Evolutionary conservation across 2,888 invertebrate species (phyloP).

Genomic region (Mimas tiliae): DNA sequence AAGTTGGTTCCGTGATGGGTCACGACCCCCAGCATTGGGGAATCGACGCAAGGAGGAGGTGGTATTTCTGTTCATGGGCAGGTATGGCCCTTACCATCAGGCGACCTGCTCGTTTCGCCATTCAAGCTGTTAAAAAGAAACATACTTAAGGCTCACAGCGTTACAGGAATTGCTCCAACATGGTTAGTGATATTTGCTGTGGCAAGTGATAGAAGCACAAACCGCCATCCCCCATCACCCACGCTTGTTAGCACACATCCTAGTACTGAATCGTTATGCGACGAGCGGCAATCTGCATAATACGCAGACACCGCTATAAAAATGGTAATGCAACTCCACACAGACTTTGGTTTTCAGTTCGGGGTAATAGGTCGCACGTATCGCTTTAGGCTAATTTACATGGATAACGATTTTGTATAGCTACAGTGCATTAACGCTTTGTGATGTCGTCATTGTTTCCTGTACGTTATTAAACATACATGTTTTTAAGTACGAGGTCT

Average conservation of each 20-base stretch:
- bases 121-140: no score
- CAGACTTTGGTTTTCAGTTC: constrained; percentile 55
- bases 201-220: no score
- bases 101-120: no score
- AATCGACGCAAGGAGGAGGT: no score
- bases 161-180: neutral
- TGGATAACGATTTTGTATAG: constrained; percentile 16
- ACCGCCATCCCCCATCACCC: constrained; percentile 9
- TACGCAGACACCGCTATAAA: constrained; percentile 77
- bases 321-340: constrained; percentile 72
- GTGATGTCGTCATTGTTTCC: neutral
- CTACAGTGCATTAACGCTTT: constrained; percentile 2
- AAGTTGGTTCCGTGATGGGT: no score
- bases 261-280: constrained; percentile 58
- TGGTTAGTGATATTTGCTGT: no score
- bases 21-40: no score
- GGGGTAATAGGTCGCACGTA: constrained; percentile 61
- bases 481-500: neutral
- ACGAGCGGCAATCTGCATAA: constrained; percentile 76
- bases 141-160: no score
- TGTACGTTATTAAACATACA: no score
- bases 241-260: constrained; percentile 38
- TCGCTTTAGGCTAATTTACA: constrained; percentile 29
- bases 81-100: no score
- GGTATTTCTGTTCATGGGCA: no score